Base-by-base conservation (phyloP, 2,888 invertebrate genomes). In the Bibio marci region DNA sequence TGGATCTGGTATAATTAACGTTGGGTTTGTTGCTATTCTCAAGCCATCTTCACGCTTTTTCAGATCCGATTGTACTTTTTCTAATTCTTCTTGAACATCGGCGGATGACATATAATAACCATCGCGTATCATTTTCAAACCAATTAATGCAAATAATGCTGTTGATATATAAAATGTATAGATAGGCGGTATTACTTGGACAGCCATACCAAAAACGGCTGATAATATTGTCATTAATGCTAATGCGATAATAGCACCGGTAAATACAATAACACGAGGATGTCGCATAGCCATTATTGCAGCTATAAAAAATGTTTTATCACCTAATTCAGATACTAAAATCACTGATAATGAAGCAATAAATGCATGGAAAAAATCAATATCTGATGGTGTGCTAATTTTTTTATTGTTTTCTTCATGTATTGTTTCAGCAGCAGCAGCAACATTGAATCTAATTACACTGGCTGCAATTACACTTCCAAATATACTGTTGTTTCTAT, bases 221-320 rank as follows among this genome's bases (percentile, higher is more conserved):
- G 94, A 92, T 41, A 95, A 67, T 41, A 94, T 69, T 17, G 94
- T 95, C 95, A 97, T 95, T 46, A 90, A 67, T 17, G 80, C 80
- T 42, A 97, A 67, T 2, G 97, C 95, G 13, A 78, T 71, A 52
- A 97, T 88, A 4, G 97, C 95, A 37, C 95, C 97, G 35, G 73
- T 63, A 62, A 97, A 94, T 19, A 98, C 91, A 35, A 87, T 80
- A 15, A 88, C 55, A 48, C 95, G 69, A 14, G 97, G 82, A 65
- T 98, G 92, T 53, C 88, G 76, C 95, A 98, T 97, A 2, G 98
- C 94, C 95, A 98, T 92, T 46, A 98, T 95, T 48, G 95, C 95
- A 22, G 97, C 95, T 52, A 98, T 98, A 66, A 98, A 98, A 67
- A 98, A 98, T 10, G 97, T 98, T 65, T 97, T 98, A 65, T 98